Evolutionary conservation across 1,140 invertebrate species (phyloP).

Genomic region (Zaprionus davidi): DNA sequence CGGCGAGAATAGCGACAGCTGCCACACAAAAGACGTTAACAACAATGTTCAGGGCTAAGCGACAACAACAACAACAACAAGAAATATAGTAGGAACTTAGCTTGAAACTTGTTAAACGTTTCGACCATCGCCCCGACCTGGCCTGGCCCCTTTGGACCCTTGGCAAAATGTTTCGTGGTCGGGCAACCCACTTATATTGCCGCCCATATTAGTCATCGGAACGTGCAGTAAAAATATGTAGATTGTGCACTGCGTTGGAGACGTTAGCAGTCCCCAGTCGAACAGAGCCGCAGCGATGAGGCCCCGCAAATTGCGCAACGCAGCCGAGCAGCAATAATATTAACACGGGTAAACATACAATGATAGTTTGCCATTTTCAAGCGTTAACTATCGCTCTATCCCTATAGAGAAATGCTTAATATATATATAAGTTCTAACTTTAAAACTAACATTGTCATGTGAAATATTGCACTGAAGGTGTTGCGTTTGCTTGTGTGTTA

Average conservation of each 20-base stretch:
- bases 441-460: background rate
- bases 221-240: conserved; percentile 34
- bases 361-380: background rate
- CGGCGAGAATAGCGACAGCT: conserved; percentile 51
- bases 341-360: conserved; percentile 18
- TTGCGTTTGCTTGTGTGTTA: background rate
- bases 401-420: background rate
- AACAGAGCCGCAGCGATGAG: conserved; percentile 32
- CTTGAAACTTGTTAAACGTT: conserved; percentile 61
- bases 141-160: conserved; percentile 10
- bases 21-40: conserved; percentile 50
- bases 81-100: conserved; percentile 6
- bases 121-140: conserved; percentile 49
- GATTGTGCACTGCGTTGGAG: background rate
- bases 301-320: conserved; percentile 36
- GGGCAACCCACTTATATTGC: conserved; percentile 28
- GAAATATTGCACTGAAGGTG: background rate
- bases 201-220: conserved; percentile 37
- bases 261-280: conserved; percentile 27
- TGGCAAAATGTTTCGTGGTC: conserved; percentile 19
- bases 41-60: conserved; percentile 29
- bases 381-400: background rate
- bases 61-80: conserved; percentile 32
- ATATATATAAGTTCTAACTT: background rate
- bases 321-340: conserved; percentile 22